These are phyloP conservation scores for Orchesella cincta DNA, from an alignment of 1,140 invertebrate genomes.

Conservation along the genomic window DNA sequence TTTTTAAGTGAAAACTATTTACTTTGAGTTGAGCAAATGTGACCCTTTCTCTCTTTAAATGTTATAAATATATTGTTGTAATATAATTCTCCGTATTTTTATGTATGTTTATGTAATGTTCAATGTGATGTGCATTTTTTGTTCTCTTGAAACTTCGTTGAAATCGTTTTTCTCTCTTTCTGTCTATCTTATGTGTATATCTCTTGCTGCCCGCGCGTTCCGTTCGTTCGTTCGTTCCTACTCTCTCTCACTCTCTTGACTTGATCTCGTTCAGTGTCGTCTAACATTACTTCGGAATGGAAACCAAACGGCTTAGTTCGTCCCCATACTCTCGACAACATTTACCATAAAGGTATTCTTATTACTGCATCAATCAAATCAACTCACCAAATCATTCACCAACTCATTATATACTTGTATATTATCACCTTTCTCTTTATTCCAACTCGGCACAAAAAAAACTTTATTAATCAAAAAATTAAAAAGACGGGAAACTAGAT, in stretches of 20 bases:
- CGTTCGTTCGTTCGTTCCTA: slow-evolving; percentile 29
- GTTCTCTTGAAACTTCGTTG: not conserved
- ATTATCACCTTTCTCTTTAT: no score
- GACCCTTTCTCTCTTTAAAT: not conserved
- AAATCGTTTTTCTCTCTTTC: not conserved
- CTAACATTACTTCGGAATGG: slow-evolving; percentile 50
- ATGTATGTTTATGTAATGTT: not conserved
- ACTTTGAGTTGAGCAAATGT: no score
- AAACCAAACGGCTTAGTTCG: slow-evolving; percentile 49
- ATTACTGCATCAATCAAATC: slow-evolving; percentile 11
- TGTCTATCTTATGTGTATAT: slow-evolving; percentile 21
- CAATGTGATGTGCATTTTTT: not conserved
- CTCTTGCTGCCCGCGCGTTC: slow-evolving; percentile 22
- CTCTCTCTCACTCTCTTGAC: not conserved
- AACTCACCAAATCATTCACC: not conserved
- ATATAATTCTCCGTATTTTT: not conserved
- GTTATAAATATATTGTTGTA: not conserved
- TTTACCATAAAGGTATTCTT: slow-evolving; percentile 50
- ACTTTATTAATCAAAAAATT: no score
- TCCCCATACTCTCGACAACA: slow-evolving; percentile 51
- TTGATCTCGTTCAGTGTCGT: slow-evolving; percentile 45
- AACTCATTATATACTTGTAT: no score
- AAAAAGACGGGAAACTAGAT: no score
- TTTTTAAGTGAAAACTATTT: no score
- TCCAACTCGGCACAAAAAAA: no score